Percentiles rank a stretch among this genome's conserved stretches.
phyloP scores from a whole-genome alignment of 2,797 vertebrate genomes.

The Varecia variegata region DNA sequence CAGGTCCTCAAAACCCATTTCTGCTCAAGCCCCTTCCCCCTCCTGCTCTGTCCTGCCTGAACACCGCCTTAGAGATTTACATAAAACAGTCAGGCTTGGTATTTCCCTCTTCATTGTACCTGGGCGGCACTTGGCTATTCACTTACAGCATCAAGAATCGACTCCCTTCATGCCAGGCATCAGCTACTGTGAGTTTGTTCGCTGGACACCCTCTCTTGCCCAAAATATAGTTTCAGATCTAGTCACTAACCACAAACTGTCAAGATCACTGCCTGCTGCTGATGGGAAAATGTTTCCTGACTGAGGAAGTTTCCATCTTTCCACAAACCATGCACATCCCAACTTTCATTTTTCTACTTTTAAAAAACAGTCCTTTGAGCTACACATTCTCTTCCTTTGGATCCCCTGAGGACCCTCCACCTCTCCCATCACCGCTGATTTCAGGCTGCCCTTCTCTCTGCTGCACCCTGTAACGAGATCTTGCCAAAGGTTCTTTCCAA shows the following conservation, averaged over 20 bases:
- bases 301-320: not conserved
- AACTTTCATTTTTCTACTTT: not conserved
- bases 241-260: too few relatives aligned
- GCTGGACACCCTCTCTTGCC: not conserved
- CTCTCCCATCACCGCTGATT: too few relatives aligned
- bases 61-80: not conserved
- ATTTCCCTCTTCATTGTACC: not conserved
- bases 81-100: not conserved
- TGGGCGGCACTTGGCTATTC: not conserved
- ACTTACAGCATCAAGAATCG: not conserved
- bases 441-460: not conserved
- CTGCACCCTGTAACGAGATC: not conserved
- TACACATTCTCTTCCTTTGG: not conserved
- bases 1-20: slow-evolving; percentile 26
- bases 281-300: not conserved
- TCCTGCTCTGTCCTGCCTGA: not conserved
- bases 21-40: not conserved
- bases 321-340: not conserved
- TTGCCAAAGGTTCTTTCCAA: not conserved
- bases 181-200: not conserved
- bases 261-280: not conserved
- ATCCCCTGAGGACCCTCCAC: too few relatives aligned
- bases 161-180: not conserved
- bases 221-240: not conserved
- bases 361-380: not conserved